Evolutionary conservation across 2,113 vertebrate species (phyloP).

Genomic region (Sclerurus mexicanus): DNA sequence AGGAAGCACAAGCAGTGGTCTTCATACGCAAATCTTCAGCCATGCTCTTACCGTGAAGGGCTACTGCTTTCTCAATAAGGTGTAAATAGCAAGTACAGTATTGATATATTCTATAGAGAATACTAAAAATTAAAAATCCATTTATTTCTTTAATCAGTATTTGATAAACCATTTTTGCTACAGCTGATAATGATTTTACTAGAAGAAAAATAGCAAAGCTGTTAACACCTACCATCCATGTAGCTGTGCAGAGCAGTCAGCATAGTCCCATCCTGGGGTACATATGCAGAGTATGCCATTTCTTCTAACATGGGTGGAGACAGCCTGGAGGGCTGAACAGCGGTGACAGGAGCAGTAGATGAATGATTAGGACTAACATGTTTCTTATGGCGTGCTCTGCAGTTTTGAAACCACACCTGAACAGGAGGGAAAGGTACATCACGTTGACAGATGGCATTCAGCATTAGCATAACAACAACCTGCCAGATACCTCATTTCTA

Average conservation of each 20-base stretch:
- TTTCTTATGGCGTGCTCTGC: constrained; percentile 95
- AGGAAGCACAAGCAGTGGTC: not conserved
- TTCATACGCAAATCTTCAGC: not conserved
- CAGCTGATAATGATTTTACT: not conserved
- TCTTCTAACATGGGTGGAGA: constrained; percentile 88
- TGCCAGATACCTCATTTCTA: not conserved
- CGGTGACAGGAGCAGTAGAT: constrained; percentile 79
- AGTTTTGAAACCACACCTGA: constrained; percentile 98
- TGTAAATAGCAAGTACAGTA: not conserved
- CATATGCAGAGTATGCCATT: constrained; percentile 87
- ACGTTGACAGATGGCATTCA: not conserved
- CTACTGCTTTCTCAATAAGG: not conserved
- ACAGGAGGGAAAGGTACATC: not conserved
- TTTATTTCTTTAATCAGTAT: not conserved
- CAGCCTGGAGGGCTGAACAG: constrained; percentile 81
- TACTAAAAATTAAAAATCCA: not conserved
- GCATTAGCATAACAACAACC: not conserved
- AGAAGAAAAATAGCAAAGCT: not conserved
- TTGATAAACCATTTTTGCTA: not conserved
- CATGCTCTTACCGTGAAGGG: not conserved
- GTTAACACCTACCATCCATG: constrained; percentile 85
- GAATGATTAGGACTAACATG: constrained; percentile 89
- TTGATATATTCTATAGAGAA: not conserved
- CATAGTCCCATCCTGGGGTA: constrained; percentile 87
- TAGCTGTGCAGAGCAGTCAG: constrained; percentile 89